phyloP scores from a whole-genome alignment of 2,888 invertebrate species.

The Cerastis leucographa region DNA sequence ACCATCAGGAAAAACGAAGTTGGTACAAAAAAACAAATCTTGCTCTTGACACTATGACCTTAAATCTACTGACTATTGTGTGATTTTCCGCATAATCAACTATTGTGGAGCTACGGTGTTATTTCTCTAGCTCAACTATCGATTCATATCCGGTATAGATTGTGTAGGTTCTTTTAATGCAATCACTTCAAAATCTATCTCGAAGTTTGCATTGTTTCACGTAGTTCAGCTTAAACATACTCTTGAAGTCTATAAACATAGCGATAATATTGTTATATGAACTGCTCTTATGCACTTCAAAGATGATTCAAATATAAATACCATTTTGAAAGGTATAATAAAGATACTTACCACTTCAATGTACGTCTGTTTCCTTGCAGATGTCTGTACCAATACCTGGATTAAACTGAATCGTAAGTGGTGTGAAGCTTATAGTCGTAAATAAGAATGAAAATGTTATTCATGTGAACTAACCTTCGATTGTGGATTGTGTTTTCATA shows the following conservation, averaged over 20 bases:
- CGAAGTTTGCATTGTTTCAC: slow-evolving; percentile 23
- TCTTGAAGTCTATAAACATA: slow-evolving; percentile 22
- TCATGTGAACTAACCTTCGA: slow-evolving; percentile 35
- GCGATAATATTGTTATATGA: slow-evolving; percentile 26
- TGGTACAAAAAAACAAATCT: slow-evolving; percentile 35
- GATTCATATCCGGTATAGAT: slow-evolving; percentile 29
- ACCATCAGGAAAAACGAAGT: slow-evolving; percentile 28
- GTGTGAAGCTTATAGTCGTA: slow-evolving; percentile 49
- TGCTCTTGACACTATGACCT: slow-evolving; percentile 32
- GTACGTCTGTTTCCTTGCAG: slow-evolving; percentile 59
- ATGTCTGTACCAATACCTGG: slow-evolving; percentile 56
- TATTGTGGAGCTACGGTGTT: slow-evolving; percentile 21
- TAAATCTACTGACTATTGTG: slow-evolving; percentile 29
- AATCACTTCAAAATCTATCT: not conserved
- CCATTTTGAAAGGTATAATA: slow-evolving; percentile 24
- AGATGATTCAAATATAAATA: slow-evolving; percentile 39
- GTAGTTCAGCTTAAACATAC: slow-evolving; percentile 19
- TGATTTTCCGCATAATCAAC: slow-evolving; percentile 45
- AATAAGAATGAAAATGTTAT: slow-evolving; percentile 41
- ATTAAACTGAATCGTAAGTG: slow-evolving; percentile 56
- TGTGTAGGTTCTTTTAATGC: slow-evolving; percentile 18
- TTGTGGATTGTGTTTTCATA: slow-evolving; percentile 46
- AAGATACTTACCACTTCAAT: slow-evolving; percentile 38
- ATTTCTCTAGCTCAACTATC: slow-evolving; percentile 20
- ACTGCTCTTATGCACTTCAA: slow-evolving; percentile 44